Conservation (phyloP, 2,888 invertebrate species). For the Alcis repandata region DNA sequence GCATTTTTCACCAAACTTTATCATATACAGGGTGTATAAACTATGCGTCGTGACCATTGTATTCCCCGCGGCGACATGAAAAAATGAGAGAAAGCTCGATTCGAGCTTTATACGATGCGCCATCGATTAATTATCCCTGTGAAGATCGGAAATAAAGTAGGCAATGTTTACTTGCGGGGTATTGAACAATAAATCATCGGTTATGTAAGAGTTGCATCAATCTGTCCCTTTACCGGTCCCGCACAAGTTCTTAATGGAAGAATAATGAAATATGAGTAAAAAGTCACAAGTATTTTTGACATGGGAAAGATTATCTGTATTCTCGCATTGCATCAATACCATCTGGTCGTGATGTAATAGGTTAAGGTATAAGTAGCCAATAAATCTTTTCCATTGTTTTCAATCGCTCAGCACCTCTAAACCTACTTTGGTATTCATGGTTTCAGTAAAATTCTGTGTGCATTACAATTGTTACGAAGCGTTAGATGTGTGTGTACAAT, state of each 20-base stretch:
- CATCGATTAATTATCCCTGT: slow-evolving; percentile 44
- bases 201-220: slow-evolving; percentile 48
- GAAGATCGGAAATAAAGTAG: slow-evolving; percentile 47
- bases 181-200: slow-evolving; percentile 45
- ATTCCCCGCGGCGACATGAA: slow-evolving; percentile 36
- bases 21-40: slow-evolving; percentile 71
- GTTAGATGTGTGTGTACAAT: slow-evolving; percentile 40
- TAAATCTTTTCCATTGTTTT: slow-evolving; percentile 35
- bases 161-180: slow-evolving; percentile 43
- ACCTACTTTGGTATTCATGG: slow-evolving; percentile 48
- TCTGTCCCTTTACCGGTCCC: slow-evolving; percentile 36
- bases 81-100: slow-evolving; percentile 39
- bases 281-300: slow-evolving; percentile 18
- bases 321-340: slow-evolving; percentile 29
- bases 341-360: slow-evolving; percentile 26
- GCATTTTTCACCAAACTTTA: slow-evolving; percentile 80
- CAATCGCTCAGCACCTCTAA: slow-evolving; percentile 27
- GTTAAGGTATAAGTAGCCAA: slow-evolving; percentile 8
- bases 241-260: slow-evolving; percentile 21
- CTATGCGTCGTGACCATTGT: slow-evolving; percentile 31
- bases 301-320: slow-evolving; percentile 16
- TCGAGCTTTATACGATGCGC: slow-evolving; percentile 40
- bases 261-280: slow-evolving; percentile 13
- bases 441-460: slow-evolving; percentile 46
- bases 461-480: slow-evolving; percentile 52